Base-by-base conservation (phyloP, 2,797 vertebrate genomes). In the Gymnopithys bicolor region DNA sequence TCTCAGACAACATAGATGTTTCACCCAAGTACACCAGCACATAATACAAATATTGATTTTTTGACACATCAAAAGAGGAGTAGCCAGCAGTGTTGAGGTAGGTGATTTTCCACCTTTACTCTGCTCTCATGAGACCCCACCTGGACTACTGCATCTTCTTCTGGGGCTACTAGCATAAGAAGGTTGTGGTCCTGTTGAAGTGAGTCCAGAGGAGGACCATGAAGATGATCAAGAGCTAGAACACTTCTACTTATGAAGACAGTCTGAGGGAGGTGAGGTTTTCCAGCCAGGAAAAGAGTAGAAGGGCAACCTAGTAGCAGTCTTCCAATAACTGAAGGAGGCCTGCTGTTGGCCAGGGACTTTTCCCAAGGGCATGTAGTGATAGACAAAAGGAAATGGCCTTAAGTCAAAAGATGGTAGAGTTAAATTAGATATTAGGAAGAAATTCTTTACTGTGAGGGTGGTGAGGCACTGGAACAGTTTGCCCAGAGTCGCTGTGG, bases 21-120 rank as follows among this genome's bases (percentile, higher is more conserved):
- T 87, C 21, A 51, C 17, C 19, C 5, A 66, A 15, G 3, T 81
- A 18, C 4, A 7, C 2, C 11, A 62, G 19, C 39, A 45, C 16
- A 51, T 3, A 55, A 56, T 73, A 39, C 7, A 33, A 62, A 76
- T 19, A 17, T 11, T 11, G 5, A 8, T 17, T n/a, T 21, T 59
- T 39, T 12, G 4, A 27, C 10, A 16, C 13, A 7, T 23, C 37
- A 39, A 58, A 58, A 25, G 18, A 58, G 24, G 3, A 0, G 0
- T 39, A 24, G 13, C 19, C 23, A 51, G 9, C 17, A 76, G 28
- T 13, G 11, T 37, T 51, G 35, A 55, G 16, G 9, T 13, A 69
- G 8, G 30, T 49, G 9, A 45, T 56, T 51, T 11, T 76, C 8
- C 5, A 28, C 5, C 8, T 69, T 19, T 56, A 10, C 7, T 51